Conservation (phyloP, 92 coral and sea anemone species). For the Ricordea florida region DNA sequence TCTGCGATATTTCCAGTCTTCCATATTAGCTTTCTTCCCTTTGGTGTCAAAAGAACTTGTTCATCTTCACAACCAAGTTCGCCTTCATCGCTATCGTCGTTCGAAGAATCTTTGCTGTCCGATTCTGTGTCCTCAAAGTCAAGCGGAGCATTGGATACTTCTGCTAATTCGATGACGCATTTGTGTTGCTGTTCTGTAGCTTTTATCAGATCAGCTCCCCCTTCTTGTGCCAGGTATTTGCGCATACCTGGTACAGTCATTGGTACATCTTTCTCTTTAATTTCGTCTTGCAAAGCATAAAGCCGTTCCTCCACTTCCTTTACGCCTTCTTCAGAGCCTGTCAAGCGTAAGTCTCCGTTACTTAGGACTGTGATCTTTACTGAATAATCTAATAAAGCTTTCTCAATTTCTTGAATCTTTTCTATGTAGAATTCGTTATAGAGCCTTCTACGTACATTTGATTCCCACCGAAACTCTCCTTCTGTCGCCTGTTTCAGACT, state of each 20-base stretch:
- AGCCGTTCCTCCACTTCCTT: background rate
- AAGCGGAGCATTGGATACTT: background rate
- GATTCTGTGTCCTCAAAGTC: background rate
- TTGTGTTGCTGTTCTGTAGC: background rate
- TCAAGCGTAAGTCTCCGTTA: conserved; percentile 1
- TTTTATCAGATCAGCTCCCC: background rate
- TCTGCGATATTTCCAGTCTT: conserved; percentile 1
- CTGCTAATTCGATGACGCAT: conserved; percentile 6
- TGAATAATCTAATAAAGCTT: background rate
- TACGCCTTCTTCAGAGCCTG: conserved; percentile 10
- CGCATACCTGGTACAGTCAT: conserved; percentile 24
- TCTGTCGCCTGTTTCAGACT: background rate
- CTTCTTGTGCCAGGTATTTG: conserved; percentile 6
- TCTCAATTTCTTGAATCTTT: background rate
- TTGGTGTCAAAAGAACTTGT: background rate
- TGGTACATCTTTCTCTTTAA: background rate
- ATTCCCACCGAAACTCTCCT: conserved; percentile 12
- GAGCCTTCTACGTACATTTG: background rate
- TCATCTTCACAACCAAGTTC: conserved; percentile 4
- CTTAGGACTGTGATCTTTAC: background rate
- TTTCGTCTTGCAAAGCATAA: conserved; percentile 7
- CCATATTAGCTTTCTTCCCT: conserved; percentile 13
- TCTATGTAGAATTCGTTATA: background rate
- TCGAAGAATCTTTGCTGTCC: background rate
- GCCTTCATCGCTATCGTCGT: background rate